Conservation (phyloP, 2,113 vertebrate genomes). For the Dunckerocampus dactyliophorus region DNA sequence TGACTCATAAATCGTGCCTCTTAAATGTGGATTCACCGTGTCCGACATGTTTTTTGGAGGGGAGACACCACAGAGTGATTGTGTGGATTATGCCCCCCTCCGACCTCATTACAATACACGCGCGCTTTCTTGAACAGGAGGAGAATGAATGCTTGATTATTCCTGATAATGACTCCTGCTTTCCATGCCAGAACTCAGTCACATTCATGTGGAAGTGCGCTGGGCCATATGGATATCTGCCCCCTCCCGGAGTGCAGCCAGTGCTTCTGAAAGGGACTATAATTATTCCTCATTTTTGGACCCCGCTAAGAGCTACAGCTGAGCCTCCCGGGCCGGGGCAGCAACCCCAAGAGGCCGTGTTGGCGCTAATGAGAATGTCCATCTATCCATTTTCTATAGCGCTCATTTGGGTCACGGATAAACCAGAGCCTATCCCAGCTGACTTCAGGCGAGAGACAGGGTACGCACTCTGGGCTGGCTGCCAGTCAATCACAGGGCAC, state of each 20-base stretch:
- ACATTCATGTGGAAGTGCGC: constrained; percentile 52
- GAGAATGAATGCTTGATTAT: constrained; percentile 70
- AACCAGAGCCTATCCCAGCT: too few relatives aligned
- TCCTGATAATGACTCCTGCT: constrained; percentile 60
- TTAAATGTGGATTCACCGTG: constrained; percentile 50
- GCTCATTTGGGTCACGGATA: too few relatives aligned
- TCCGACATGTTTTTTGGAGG: constrained; percentile 41
- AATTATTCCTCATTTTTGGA: constrained; percentile 61
- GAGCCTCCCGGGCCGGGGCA: constrained; percentile 12
- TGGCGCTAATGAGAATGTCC: too few relatives aligned
- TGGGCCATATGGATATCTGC: constrained; percentile 14
- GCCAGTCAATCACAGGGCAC: too few relatives aligned
- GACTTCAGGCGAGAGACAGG: too few relatives aligned
- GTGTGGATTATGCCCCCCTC: constrained; percentile 43
- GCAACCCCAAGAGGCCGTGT: too few relatives aligned
- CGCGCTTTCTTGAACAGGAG: constrained; percentile 52
- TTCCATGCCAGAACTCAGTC: constrained; percentile 58
- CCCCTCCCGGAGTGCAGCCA: neutral
- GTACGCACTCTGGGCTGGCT: too few relatives aligned
- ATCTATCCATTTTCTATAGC: too few relatives aligned
- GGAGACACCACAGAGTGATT: constrained; percentile 49
- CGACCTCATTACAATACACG: constrained; percentile 54
- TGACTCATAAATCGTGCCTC: constrained; percentile 56
- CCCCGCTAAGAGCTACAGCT: constrained; percentile 16
- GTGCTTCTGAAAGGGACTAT: constrained; percentile 57